These are phyloP conservation scores for Mus pahari DNA, from an alignment of 2,113 vertebrate species.

Conservation along the genomic window DNA sequence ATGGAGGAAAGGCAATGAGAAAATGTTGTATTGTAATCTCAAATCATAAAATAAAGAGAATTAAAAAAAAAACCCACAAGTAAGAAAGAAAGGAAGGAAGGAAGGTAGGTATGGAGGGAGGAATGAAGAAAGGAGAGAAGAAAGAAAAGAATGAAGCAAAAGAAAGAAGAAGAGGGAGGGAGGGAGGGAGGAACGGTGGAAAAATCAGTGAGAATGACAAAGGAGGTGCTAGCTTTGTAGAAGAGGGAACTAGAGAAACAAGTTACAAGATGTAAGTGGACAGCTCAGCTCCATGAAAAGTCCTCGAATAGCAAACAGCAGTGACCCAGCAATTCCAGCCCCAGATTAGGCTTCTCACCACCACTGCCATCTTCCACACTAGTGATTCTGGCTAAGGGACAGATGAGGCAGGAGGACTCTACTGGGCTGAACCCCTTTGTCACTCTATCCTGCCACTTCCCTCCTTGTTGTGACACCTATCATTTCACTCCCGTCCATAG, in stretches of 20 bases:
- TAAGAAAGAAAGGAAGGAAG: background rate
- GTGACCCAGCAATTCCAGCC: conserved; percentile 92
- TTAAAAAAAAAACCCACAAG: background rate
- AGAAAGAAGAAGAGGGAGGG: background rate
- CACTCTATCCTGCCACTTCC: conserved; percentile 32
- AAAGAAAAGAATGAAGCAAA: no score
- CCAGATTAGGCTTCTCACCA: conserved; percentile 92
- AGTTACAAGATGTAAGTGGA: conserved; percentile 94
- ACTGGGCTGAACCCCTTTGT: conserved; percentile 80
- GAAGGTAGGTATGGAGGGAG: no score
- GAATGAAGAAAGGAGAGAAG: background rate
- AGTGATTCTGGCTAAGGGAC: conserved; percentile 92
- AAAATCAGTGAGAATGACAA: conserved; percentile 92
- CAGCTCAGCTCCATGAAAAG: conserved; percentile 95
- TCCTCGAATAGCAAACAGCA: conserved; percentile 72
- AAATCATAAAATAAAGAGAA: background rate
- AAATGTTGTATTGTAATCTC: background rate
- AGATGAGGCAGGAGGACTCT: conserved; percentile 78
- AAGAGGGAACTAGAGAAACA: conserved; percentile 93
- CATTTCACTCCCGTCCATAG: conserved; percentile 61
- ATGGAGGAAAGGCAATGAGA: background rate
- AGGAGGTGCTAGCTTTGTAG: conserved; percentile 93
- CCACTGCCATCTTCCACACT: conserved; percentile 90
- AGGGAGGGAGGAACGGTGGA: background rate
- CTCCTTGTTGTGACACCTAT: conserved; percentile 47